These are phyloP conservation scores for Megaptera novaeangliae DNA, from an alignment of 2,113 vertebrate species.

Conservation along the genomic window DNA sequence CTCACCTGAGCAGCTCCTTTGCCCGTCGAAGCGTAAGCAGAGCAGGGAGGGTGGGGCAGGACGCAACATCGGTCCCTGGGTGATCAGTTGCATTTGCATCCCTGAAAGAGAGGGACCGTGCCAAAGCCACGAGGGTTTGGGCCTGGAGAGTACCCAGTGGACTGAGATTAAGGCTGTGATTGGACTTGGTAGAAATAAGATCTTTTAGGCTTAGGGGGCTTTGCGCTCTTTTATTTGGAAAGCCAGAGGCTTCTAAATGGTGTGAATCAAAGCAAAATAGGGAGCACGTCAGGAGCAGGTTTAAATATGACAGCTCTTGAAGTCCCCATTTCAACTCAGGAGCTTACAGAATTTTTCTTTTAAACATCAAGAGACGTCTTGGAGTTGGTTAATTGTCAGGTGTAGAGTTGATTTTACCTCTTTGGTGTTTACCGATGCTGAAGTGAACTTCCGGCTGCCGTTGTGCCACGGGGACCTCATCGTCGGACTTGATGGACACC, in stretches of 20 bases:
- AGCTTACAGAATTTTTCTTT: background rate
- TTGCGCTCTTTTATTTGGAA: slow-evolving; percentile 58
- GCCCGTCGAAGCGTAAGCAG: background rate
- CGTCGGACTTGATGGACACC: background rate
- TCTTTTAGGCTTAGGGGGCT: slow-evolving; percentile 47
- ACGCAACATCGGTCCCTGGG: background rate
- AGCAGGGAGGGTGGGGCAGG: background rate
- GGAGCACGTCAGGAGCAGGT: background rate
- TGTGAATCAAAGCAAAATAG: slow-evolving; percentile 31
- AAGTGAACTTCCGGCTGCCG: background rate
- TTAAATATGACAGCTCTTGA: slow-evolving; percentile 41
- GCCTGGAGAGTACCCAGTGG: background rate
- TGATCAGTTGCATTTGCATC: background rate
- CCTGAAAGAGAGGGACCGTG: background rate
- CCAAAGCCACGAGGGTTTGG: background rate
- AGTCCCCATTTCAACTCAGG: background rate
- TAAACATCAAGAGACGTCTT: background rate
- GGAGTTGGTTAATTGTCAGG: background rate
- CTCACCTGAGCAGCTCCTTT: slow-evolving; percentile 19
- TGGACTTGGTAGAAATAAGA: slow-evolving; percentile 39
- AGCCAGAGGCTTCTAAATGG: slow-evolving; percentile 22
- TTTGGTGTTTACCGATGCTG: rapidly evolving
- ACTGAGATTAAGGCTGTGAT: slow-evolving; percentile 44
- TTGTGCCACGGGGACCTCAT: background rate
- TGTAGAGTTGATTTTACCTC: background rate